Base-by-base conservation (phyloP, 2,888 invertebrate species). In the Villa cingulata region DNA sequence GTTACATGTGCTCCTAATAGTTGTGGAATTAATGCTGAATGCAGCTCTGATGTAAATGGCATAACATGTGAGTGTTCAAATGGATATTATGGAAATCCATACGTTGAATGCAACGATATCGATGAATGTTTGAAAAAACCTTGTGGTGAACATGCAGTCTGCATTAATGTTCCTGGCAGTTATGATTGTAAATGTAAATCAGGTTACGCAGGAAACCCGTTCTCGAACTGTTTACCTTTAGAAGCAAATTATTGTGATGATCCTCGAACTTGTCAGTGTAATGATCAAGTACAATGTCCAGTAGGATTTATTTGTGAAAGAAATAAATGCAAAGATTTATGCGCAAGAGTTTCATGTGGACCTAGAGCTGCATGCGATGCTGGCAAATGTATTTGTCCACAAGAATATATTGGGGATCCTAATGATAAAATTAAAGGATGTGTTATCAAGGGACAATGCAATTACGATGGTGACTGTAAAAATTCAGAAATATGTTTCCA, bases 121-220 rank as follows among this genome's bases (percentile, higher is more conserved):
- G 82, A 90, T 60, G 89, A 90, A 69, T 90, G 89, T 61, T 74
- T 72, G 51, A 78, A 78, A 53, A 81, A 81, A 58, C 86, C 86
- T 1, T 88, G 88, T 60, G 89, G 86, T 9, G 75, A 78, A 58
- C 86, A 88, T 63, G 90, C 94, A 1, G 81, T 83, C 39, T 95
- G 95, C 62, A 83, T 91, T 54, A 94, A 95, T 63, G 86, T 86
- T 0, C 78, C 83, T 15, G 94, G 94, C 45, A 82, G 85, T 57
- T 94, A 82, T 63, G 88, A 88, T 62, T 95, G 95, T 64, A 78
- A 85, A 37, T 95, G 95, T 62, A 81, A 85, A 62, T 83, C 84
- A 53, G 82, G 82, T 43, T 84, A 79, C 62, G 81, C 82, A 49
- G 91, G 91, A 42, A 90, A 92, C 74, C 91, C 92, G 0, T 90